These are phyloP conservation scores for Tupiocoris notatus DNA, from an alignment of 2,888 invertebrate species.

Conservation along the genomic window DNA sequence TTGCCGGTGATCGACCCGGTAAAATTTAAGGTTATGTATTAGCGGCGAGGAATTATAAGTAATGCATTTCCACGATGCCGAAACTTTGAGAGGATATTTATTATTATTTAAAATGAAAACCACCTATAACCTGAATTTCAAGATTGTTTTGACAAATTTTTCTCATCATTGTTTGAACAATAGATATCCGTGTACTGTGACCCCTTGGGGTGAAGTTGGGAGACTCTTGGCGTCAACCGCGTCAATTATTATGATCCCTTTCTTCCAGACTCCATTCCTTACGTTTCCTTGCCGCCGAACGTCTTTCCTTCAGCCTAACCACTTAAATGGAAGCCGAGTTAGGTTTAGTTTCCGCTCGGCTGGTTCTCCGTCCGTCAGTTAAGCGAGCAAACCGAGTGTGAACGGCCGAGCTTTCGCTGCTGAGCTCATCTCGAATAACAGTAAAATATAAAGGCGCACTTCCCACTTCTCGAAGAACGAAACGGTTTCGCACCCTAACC, in stretches of 20 bases:
- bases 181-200: too few relatives aligned
- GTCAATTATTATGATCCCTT: background rate
- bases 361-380: conserved; percentile 28
- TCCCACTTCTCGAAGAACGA: background rate
- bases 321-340: conserved; percentile 27
- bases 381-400: conserved; percentile 44
- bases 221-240: background rate
- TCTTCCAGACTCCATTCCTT: background rate
- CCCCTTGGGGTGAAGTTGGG: too few relatives aligned
- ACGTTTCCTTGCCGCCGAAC: background rate
- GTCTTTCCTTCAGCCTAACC: background rate
- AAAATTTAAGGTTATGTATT: too few relatives aligned
- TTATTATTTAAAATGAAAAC: too few relatives aligned
- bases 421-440: conserved; percentile 36
- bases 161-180: too few relatives aligned
- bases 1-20: too few relatives aligned
- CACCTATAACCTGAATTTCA: too few relatives aligned
- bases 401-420: conserved; percentile 25
- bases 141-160: too few relatives aligned
- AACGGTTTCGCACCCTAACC: too few relatives aligned
- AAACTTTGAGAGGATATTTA: too few relatives aligned
- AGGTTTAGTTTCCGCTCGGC: conserved; percentile 39
- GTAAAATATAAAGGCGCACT: conserved; percentile 41
- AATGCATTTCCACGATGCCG: too few relatives aligned
- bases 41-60: too few relatives aligned